Evolutionary conservation across 2,113 vertebrate genomes (phyloP), one percentile per base, ranked within the genome.

Genomic region (Symphodus melops): DNA sequence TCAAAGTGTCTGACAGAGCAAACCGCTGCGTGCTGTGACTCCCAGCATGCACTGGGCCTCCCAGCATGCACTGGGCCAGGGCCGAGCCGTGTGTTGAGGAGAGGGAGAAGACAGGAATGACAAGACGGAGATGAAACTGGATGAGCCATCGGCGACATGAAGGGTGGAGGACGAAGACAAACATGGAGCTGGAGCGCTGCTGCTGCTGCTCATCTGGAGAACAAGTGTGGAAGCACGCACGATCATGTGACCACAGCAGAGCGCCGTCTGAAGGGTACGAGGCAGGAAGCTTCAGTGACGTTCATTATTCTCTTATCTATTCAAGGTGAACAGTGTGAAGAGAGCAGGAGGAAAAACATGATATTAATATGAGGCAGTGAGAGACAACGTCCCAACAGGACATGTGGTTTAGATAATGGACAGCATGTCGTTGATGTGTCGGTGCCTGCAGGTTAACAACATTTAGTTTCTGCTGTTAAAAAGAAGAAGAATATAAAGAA

Each of bases 41-140:
- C 20, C 21, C 23, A 17, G 56, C 73, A 57, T 44, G 56, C 36
- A 58, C 17, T 28, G 44, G 58, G 10, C 9, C 0, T 59, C 25
- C 25, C 25, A 25, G 25, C 25, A 25, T 25, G 4, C 25, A 25
- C 25, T 25, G 25, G 25, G 25, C 25, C 25, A 25, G 28, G 60
- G 46, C 46, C 63, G 73, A 69, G 69, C 58, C 56, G 62, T 60
- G 62, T 75, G 67, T 64, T 64, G 64, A n/a, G 63, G 53, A 61
- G 14, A 70, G 52, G 36, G 53, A 46, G 63, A 52, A 59, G 68
- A 66, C 72, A 48, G 33, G 25, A 48, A n/a, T 49, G 62, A 76
- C 54, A 62, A 63, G 60, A 46, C 46, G 46, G 58, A 65, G 60
- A 58, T 72, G 70, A 64, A 58, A 72, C 59, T 21, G 33, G 23